Conservation (phyloP, 2,888 invertebrate species). For the Catocala nupta region DNA sequence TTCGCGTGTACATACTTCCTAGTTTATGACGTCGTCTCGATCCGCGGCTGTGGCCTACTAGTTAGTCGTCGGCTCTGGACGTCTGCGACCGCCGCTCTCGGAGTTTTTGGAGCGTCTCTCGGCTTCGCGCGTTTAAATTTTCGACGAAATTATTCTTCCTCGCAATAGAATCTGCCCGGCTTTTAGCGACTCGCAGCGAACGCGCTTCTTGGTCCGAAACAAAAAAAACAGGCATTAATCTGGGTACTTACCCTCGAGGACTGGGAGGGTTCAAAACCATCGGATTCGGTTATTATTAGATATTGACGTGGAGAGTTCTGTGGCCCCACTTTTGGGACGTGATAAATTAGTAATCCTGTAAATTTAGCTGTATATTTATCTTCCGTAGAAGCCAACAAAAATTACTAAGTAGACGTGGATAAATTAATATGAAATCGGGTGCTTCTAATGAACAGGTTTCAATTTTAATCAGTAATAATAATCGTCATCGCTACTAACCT, state of each 20-base stretch:
- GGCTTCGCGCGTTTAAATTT: slow-evolving; percentile 18
- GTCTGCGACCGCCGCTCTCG: slow-evolving; percentile 38
- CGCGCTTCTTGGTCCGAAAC: too few species aligned
- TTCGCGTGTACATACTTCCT: slow-evolving; percentile 57
- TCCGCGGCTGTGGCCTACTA: slow-evolving; percentile 57
- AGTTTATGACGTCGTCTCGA: slow-evolving; percentile 50
- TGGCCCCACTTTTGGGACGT: slow-evolving; percentile 20
- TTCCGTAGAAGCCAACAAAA: slow-evolving; percentile 38
- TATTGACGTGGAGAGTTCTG: slow-evolving; percentile 21
- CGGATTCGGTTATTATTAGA: neutral
- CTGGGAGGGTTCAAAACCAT: neutral
- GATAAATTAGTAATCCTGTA: slow-evolving; percentile 21
- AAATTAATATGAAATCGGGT: slow-evolving; percentile 59
- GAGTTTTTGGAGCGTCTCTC: slow-evolving; percentile 28
- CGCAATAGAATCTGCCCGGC: too few species aligned
- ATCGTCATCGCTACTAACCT: slow-evolving; percentile 56
- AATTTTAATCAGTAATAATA: slow-evolving; percentile 60
- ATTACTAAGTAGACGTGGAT: slow-evolving; percentile 41
- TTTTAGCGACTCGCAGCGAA: too few species aligned
- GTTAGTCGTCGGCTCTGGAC: slow-evolving; percentile 39
- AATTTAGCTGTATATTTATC: slow-evolving; percentile 43
- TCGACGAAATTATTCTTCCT: neutral
- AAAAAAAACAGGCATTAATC: too few species aligned
- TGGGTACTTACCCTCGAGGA: too few species aligned
- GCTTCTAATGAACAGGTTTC: slow-evolving; percentile 61